Conservation (phyloP, 2,797 vertebrate species). For the Varecia variegata region DNA sequence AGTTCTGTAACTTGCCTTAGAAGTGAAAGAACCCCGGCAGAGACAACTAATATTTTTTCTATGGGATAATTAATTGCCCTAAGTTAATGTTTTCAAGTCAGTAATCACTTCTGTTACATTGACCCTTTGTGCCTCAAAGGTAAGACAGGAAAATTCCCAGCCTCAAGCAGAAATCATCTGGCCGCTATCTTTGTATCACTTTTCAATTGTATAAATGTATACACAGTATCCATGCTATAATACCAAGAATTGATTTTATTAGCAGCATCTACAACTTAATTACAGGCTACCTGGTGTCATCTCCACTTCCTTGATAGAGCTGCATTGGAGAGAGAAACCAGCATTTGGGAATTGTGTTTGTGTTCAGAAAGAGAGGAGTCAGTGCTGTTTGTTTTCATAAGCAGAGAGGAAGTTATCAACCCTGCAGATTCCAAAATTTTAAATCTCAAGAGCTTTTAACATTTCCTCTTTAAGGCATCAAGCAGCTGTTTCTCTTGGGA, state of each 20-base stretch:
- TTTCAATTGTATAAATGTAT: not conserved
- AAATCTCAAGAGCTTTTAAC: constrained; percentile 69
- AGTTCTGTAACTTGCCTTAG: not conserved
- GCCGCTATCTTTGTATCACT: not conserved
- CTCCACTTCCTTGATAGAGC: not conserved
- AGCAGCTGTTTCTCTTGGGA: constrained; percentile 84
- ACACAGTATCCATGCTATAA: not conserved
- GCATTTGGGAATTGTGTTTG: constrained; percentile 9
- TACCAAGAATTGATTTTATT: not conserved
- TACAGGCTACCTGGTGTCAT: not conserved
- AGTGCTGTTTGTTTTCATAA: constrained; percentile 58
- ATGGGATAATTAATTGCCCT: not conserved
- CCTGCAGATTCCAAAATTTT: constrained; percentile 64
- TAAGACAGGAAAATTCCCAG: not conserved
- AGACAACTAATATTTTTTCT: not conserved
- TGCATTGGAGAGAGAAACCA: not conserved
- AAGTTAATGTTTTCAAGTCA: not conserved
- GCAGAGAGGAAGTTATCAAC: constrained; percentile 75
- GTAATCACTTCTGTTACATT: not conserved
- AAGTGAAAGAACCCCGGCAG: not conserved
- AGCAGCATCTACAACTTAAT: not conserved
- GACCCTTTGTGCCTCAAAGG: not conserved
- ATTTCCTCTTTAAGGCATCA: constrained; percentile 75
- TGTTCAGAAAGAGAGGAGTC: constrained; percentile 60
- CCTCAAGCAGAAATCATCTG: not conserved